Base-by-base conservation (phyloP, 1,140 invertebrate genomes). In the Arctopsyche grandis region DNA sequence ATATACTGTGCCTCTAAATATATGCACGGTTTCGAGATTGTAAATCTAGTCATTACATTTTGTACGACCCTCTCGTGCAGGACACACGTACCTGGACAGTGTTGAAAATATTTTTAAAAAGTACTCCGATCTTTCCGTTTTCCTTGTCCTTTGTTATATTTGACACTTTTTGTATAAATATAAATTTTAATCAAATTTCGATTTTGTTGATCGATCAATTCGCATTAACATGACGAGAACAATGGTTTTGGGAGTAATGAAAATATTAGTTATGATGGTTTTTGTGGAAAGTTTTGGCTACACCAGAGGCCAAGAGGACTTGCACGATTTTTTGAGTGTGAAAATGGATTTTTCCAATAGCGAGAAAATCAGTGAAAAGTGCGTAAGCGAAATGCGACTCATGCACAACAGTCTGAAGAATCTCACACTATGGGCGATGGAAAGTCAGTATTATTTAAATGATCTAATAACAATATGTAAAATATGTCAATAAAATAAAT, bases 371-470 rank as follows among this genome's bases (percentile, higher is more conserved):
- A 63, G 74, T 76, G 56, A 58, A 19, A 43, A 63, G 24, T 81
- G 80, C 58, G 22, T 69, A 19, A 29, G 73, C 12, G 69, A 81
- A 16, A 77, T 60, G 5, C 73, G 58, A 12, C 9, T 22, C 9
- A 29, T 81, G 63, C 63, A 73, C 12, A 43, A n/a, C 9, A 77
- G 73, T 52, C 43, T 84, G 52, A 63, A 75, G 44, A 84, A 84
- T 69, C 73, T 81, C 46, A 84, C 84, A 14, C 78, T 84, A 10
- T 84, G 84, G 84, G 84, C 84, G 0, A 44, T 82, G 46, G 82
- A 84, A 78, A 84, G 84, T 85, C 79, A 83, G 74, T 76, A 76
- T 38, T 16, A 74, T 74, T 74, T 7, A 5, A 7, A 12, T 66
- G 7, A 7, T 66, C 7, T 21, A 19, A 19, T 1, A 66, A 21